Evolutionary conservation across 2,113 vertebrate genomes (phyloP).

Genomic region (Microcebus ravelobensis): DNA sequence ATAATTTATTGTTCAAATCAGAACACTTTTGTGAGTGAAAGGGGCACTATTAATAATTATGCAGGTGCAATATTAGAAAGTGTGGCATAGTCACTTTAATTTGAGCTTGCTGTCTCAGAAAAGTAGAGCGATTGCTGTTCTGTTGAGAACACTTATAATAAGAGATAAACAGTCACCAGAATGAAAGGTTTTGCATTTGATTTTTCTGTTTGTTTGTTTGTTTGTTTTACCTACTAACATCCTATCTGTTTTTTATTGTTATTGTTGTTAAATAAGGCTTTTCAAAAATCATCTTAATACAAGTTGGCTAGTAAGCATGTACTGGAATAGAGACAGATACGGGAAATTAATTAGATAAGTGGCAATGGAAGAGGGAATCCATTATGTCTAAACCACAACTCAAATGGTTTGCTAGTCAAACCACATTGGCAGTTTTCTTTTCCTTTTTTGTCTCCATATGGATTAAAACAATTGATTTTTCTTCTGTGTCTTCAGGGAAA

Average conservation of each 20-base stretch:
- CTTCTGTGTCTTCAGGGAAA: not conserved
- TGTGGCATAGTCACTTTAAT: not conserved
- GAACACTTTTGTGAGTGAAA: not conserved
- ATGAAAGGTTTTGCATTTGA: not conserved
- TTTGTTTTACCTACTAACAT: not conserved
- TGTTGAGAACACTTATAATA: not conserved
- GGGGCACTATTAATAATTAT: not conserved
- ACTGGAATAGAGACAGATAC: not conserved
- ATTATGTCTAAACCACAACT: slow-evolving; percentile 4
- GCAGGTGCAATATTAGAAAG: not conserved
- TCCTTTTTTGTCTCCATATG: not conserved
- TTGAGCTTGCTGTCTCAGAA: not conserved
- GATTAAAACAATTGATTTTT: slow-evolving; percentile 26
- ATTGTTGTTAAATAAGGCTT: not conserved
- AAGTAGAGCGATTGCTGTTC: not conserved
- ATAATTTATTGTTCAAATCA: not conserved
- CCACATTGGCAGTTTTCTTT: not conserved
- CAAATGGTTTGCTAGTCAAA: not conserved
- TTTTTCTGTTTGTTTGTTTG: not conserved
- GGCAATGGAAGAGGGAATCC: not conserved
- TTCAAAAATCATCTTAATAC: slow-evolving; percentile 38
- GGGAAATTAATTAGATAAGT: slow-evolving; percentile 41
- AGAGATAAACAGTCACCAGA: not conserved
- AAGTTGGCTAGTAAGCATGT: not conserved
- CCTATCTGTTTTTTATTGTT: not conserved